Base-by-base conservation (phyloP, 2,113 vertebrate genomes). In the Edolisoma coerulescens region DNA sequence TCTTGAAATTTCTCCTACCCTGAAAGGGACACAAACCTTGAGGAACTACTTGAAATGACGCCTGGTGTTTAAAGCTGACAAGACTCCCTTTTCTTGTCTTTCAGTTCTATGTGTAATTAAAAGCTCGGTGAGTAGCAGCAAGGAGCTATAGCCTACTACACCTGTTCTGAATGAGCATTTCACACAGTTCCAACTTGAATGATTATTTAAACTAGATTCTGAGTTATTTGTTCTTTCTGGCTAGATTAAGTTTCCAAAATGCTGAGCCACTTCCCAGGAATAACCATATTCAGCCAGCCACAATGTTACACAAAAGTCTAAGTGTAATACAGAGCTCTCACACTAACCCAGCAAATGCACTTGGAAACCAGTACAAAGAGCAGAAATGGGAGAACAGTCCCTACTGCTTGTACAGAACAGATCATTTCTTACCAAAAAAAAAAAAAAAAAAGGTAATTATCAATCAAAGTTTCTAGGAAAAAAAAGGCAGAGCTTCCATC, bases 1-100 rank as follows among this genome's bases (percentile, higher is more conserved):
- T 95, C 76, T 18, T 69, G 54, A 92, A 90, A 92, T 44, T 77
- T 92, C 67, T 92, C 39, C 59, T 70, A 27, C 39, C 13, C 65
- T 63, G 59, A 87, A 74, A 53, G 54, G 19, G 64, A 74, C 82
- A 85, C 18, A 94, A 76, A 87, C 27, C n/a, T 76, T 52, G 13
- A 84, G 44, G 49, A 92, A 65, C 54, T 84, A 77, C 73, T 90
- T 77, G 33, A 77, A 79, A 70, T 35, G 20, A 47, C 4, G 5
- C 13, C 56, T 75, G 16, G 9, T 59, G 63, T 52, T 85, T n/a
- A 50, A 88, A 77, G 41, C 35, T 81, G 45, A 45, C 35, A 78
- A 49, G 75, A 53, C 27, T 74, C 49, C 18, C 13, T 76, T 74
- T 39, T 45, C 63, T 30, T 42, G 21, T 35, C 71, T 61, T 88